Base-by-base conservation (phyloP, 2,888 invertebrate species). In the Melinopterus prodromus region DNA sequence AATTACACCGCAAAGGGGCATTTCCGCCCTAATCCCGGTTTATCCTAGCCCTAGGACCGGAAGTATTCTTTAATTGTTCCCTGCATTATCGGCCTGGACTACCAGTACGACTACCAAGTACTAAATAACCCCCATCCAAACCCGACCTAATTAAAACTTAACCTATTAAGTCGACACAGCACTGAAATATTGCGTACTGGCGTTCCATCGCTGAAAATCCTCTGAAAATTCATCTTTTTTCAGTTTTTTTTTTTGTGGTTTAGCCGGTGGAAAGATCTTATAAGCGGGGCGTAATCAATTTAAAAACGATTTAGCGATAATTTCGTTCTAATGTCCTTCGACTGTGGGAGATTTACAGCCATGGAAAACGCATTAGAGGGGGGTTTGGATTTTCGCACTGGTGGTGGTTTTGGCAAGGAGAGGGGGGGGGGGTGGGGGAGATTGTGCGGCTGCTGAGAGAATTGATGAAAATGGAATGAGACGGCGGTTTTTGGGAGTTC, bases 331-430 rank as follows among this genome's bases (percentile, higher is more conserved):
- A 74, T 35, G 74, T 37, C 74, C 36, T 37, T 37, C n/a, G n/a
- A n/a, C 74, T 74, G 74, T 35, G n/a, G 35, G 74, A 74, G 74
- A 74, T 74, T 74, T 74, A 74, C 74, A 74, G 35, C 36, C 74
- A 74, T 74, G 74, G 74, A 37, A 74, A 26, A 37, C 36, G 35
- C 74, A 74, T 74, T 74, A 74, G 36, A n/a, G 74, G 6, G 36
- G 26, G 12, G 53, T 6, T 53, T 12, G 53, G 53, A 53, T 53
- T 9, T 53, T 53, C 53, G 53, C 53, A 3, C 3, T 26, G 53
- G 53, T 53, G 53, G 53, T 7, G 53, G 53, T 53, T 2, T 53
- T 53, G 53, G 53, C 3, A 6, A 12, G 7, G 53, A 1, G 7
- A 12, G 2, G 53, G 53, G 7, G 53, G 9, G 1, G 5, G 53